phyloP scores from a whole-genome alignment of 2,888 invertebrate genomes.

The Zaprionus bogoriensis region DNA sequence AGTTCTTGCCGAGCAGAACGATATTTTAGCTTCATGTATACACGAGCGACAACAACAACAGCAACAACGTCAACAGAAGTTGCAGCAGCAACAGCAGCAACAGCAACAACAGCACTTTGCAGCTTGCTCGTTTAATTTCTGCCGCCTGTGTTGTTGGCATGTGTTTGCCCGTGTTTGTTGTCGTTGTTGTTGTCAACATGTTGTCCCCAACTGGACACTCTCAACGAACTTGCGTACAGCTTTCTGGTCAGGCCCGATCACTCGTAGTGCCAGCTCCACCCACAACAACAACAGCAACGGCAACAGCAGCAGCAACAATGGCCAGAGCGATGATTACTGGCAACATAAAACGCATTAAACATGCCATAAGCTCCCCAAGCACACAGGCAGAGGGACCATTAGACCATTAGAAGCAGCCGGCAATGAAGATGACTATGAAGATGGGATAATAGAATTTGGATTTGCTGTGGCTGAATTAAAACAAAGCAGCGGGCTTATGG shows the following conservation, averaged over 20 bases:
- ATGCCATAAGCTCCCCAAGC: conserved; percentile 25
- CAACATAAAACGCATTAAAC: conserved; percentile 47
- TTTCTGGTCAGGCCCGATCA: conserved; percentile 42
- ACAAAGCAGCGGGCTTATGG: background rate
- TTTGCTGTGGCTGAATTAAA: background rate
- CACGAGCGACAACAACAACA: conserved; percentile 62
- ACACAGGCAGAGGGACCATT: background rate
- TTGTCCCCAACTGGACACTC: conserved; percentile 54
- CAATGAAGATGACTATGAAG: conserved; percentile 10
- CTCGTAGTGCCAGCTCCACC: conserved; percentile 10
- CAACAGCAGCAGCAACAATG: conserved; percentile 16
- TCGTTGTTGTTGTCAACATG: conserved; percentile 51
- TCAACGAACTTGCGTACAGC: conserved; percentile 10
- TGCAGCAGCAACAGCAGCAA: conserved; percentile 27
- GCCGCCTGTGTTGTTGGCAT: conserved; percentile 29
- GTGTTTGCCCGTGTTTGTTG: conserved; percentile 45
- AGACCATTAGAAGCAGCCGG: conserved; percentile 45
- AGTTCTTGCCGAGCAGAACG: conserved; percentile 61
- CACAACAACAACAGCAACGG: background rate
- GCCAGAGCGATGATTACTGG: conserved; percentile 22
- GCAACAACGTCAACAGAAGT: conserved; percentile 36
- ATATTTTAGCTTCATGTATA: conserved; percentile 62
- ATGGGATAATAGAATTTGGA: conserved; percentile 9
- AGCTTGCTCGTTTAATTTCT: conserved; percentile 52
- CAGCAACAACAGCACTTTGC: conserved; percentile 19